These are phyloP conservation scores for Crocodylus rhombifer DNA, from an alignment of 2,797 vertebrate genomes.

Conservation along the genomic window DNA sequence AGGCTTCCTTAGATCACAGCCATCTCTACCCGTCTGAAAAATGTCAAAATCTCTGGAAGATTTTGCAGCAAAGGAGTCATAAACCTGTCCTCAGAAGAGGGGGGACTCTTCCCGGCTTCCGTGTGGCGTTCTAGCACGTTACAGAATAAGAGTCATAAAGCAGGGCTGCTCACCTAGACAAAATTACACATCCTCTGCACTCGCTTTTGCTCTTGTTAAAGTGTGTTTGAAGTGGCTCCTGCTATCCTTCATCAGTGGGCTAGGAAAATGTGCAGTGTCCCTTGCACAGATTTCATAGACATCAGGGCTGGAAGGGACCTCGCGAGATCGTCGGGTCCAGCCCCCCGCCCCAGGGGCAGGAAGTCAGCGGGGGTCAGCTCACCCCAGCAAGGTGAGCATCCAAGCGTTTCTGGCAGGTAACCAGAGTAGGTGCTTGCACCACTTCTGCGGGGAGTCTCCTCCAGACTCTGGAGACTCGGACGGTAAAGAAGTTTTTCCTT, in stretches of 20 bases:
- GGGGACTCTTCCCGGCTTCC: background rate
- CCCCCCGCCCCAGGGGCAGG: too few species aligned
- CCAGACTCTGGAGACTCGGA: too few species aligned
- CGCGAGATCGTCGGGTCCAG: too few species aligned
- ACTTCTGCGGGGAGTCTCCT: too few species aligned
- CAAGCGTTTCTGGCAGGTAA: too few species aligned
- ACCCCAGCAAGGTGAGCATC: too few species aligned
- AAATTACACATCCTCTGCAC: background rate
- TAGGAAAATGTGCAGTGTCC: background rate
- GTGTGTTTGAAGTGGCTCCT: background rate
- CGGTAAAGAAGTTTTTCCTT: too few species aligned
- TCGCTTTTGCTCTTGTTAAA: background rate
- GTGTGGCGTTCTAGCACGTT: background rate
- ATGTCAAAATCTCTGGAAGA: background rate
- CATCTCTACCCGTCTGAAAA: background rate
- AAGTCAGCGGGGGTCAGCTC: too few species aligned
- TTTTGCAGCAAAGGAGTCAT: background rate
- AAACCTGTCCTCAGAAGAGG: background rate
- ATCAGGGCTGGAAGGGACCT: too few species aligned
- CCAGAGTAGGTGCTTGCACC: too few species aligned
- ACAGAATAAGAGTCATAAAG: background rate
- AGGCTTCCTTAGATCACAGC: background rate
- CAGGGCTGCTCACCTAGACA: background rate
- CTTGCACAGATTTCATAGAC: background rate
- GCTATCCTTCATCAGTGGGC: background rate